Percentiles rank a stretch among this genome's conserved stretches.
phyloP scores from a whole-genome alignment of 2,888 invertebrate genomes.

The Drosophila limbata region DNA sequence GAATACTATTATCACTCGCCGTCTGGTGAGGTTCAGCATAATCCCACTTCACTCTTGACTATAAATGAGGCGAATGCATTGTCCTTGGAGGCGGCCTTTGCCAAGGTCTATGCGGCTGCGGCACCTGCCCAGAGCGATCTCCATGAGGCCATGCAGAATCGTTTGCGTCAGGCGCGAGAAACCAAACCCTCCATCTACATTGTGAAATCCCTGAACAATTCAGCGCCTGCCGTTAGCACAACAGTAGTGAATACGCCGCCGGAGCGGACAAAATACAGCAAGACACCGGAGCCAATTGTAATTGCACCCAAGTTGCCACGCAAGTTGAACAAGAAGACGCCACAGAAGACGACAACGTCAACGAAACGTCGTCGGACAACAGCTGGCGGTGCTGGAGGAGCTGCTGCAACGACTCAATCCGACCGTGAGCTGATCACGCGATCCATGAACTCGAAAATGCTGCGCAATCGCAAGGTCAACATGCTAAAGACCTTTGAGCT shows the following conservation, averaged over 20 bases:
- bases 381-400: background rate
- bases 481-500: constrained; percentile 67
- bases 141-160: constrained; percentile 59
- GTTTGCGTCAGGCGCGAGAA: constrained; percentile 79
- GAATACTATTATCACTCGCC: constrained; percentile 27
- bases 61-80: background rate
- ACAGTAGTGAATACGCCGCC: background rate
- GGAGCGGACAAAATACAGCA: constrained; percentile 10
- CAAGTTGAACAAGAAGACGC: constrained; percentile 30
- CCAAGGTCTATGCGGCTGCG: constrained; percentile 63
- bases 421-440: constrained; percentile 70
- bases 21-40: background rate
- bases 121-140: constrained; percentile 53
- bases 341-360: constrained; percentile 3
- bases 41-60: background rate
- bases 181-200: constrained; percentile 82
- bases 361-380: constrained; percentile 51
- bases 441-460: constrained; percentile 71
- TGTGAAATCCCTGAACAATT: constrained; percentile 70
- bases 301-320: constrained; percentile 2
- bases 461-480: constrained; percentile 78
- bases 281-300: constrained; percentile 3
- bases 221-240: background rate
- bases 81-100: constrained; percentile 59
- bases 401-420: background rate